These are phyloP conservation scores for Drosophila athabasca DNA, from an alignment of 1,140 invertebrate species.

Conservation along the genomic window DNA sequence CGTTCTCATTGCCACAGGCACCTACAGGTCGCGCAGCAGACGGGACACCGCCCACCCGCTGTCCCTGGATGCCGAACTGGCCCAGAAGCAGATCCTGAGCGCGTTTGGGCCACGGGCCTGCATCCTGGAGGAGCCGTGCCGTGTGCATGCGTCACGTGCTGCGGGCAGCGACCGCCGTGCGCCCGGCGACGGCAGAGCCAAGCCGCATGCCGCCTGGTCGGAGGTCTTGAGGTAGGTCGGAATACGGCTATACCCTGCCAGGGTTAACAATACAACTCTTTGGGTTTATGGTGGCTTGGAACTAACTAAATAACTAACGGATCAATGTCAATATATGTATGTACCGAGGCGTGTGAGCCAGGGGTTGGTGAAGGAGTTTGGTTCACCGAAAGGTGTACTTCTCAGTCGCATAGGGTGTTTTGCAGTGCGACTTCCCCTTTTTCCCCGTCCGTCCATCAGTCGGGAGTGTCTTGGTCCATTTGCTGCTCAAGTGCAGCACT, in stretches of 20 bases:
- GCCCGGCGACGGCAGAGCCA: conserved; percentile 29
- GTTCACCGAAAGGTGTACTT: no score
- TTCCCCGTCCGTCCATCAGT: neutral
- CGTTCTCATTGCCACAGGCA: conserved; percentile 84
- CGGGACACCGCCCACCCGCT: conserved; percentile 78
- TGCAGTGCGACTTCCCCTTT: neutral
- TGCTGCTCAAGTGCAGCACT: conserved; percentile 39
- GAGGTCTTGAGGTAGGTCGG: conserved; percentile 86
- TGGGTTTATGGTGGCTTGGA: no score
- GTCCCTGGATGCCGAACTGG: conserved; percentile 85
- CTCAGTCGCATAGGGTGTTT: no score
- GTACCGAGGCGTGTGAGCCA: no score
- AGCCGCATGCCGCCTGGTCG: conserved; percentile 85
- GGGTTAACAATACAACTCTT: no score
- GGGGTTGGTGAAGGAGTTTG: no score
- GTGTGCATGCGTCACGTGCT: conserved; percentile 85
- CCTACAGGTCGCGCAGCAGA: conserved; percentile 85
- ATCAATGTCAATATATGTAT: no score
- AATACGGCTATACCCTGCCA: no score
- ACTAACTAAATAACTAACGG: no score
- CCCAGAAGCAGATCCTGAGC: conserved; percentile 87
- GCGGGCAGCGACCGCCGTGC: conserved; percentile 64
- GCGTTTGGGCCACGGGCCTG: conserved; percentile 88
- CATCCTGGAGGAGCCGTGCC: conserved; percentile 88
- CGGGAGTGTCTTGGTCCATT: conserved; percentile 15